Conservation (phyloP, 2,888 invertebrate genomes). For the Teleogryllus oceanicus region DNA sequence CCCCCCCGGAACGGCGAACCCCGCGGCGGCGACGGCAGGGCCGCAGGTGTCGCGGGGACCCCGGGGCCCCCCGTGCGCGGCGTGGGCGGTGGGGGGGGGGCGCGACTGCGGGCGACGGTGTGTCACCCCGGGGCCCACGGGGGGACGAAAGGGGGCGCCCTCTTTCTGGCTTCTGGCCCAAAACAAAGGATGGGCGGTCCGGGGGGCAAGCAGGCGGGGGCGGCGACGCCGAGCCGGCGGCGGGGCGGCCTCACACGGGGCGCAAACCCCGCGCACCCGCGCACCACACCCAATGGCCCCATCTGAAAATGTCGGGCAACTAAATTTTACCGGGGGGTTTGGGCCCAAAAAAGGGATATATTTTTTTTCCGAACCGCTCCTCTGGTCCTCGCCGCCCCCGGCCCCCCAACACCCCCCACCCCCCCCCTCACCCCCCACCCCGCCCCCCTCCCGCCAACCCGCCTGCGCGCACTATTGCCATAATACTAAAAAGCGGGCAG, state of each 20-base stretch:
- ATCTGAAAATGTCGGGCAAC: conserved; percentile 37
- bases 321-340: conserved; percentile 35
- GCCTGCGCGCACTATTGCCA: conserved; percentile 27
- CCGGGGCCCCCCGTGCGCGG: too few species aligned
- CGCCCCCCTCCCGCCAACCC: not conserved
- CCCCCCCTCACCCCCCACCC: not conserved
- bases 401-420: not conserved
- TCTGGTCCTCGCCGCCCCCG: not conserved
- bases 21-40: too few species aligned
- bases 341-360: conserved; percentile 37
- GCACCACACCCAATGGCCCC: conserved; percentile 34
- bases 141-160: not conserved
- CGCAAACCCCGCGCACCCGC: conserved; percentile 23
- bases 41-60: too few species aligned
- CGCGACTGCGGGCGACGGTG: too few species aligned
- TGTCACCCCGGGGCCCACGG: too few species aligned
- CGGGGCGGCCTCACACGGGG: conserved; percentile 27
- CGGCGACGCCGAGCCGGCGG: conserved; percentile 18
- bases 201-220: not conserved
- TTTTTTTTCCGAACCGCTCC: conserved; percentile 34
- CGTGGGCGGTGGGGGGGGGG: too few species aligned
- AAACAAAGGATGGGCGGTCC: conserved; percentile 32
- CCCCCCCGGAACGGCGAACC: too few species aligned
- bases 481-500: conserved; percentile 31
- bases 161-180: conserved; percentile 28